Conservation (phyloP, 2,113 vertebrate genomes). For the Malurus cyaneus region DNA sequence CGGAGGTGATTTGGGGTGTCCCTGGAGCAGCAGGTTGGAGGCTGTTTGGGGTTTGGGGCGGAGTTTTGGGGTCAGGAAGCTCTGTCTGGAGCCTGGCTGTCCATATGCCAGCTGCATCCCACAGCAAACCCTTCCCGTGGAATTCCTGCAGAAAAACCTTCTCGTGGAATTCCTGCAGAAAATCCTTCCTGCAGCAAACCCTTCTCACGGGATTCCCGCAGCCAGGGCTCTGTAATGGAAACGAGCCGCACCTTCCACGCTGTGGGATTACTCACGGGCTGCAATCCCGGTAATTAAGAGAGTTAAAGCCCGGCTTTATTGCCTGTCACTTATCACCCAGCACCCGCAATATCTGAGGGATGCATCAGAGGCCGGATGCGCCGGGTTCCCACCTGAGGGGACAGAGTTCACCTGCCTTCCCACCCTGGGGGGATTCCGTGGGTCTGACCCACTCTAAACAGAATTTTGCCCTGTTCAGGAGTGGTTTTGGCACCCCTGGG, state of each 20-base stretch:
- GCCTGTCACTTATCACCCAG: slow-evolving; percentile 26
- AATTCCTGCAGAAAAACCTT: slow-evolving; percentile 31
- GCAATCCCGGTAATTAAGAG: slow-evolving; percentile 56
- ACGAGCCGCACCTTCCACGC: slow-evolving; percentile 64
- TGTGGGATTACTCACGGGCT: slow-evolving; percentile 65
- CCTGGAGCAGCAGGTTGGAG: no score
- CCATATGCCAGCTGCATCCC: slow-evolving; percentile 24
- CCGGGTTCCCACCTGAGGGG: background rate
- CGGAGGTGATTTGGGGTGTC: no score
- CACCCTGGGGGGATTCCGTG: background rate
- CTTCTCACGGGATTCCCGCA: slow-evolving; percentile 45
- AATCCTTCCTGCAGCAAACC: background rate
- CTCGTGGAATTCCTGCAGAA: slow-evolving; percentile 22
- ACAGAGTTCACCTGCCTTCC: background rate
- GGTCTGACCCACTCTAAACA: background rate
- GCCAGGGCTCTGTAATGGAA: slow-evolving; percentile 50
- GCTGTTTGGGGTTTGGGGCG: background rate
- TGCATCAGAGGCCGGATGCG: background rate
- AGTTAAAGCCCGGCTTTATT: slow-evolving; percentile 62
- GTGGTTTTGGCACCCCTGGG: background rate
- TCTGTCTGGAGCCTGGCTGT: background rate
- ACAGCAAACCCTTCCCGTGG: slow-evolving; percentile 46
- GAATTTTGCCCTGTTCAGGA: background rate
- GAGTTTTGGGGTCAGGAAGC: background rate
- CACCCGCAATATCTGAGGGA: background rate